These are phyloP conservation scores for Caenorhabditis doughertyi DNA, from an alignment of 2,888 invertebrate genomes.

Conservation along the genomic window DNA sequence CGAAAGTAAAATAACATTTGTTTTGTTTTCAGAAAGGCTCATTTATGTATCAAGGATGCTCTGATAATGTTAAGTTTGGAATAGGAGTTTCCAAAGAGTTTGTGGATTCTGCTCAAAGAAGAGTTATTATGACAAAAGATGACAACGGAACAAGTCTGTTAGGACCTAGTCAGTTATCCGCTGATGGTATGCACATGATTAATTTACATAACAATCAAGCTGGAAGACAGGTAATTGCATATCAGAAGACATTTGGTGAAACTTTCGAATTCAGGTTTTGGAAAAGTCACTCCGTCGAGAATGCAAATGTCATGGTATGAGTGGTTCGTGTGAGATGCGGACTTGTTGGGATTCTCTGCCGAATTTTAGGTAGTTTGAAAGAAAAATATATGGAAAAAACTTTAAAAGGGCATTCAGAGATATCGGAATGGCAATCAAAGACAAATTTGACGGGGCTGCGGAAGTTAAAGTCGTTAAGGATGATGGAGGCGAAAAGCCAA, in stretches of 20 bases:
- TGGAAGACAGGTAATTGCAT: conserved; percentile 66
- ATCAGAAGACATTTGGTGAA: background rate
- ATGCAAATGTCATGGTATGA: conserved; percentile 82
- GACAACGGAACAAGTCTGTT: conserved; percentile 51
- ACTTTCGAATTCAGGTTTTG: conserved; percentile 82
- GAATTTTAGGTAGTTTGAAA: conserved; percentile 68
- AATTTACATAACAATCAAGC: conserved; percentile 77
- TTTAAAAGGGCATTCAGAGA: conserved; percentile 79
- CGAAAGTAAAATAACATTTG: background rate
- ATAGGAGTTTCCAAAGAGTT: conserved; percentile 80
- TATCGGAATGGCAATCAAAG: conserved; percentile 84
- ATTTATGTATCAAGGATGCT: conserved; percentile 83
- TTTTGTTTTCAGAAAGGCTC: conserved; percentile 40
- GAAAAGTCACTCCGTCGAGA: conserved; percentile 83
- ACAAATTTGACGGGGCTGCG: conserved; percentile 85
- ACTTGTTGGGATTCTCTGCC: conserved; percentile 88
- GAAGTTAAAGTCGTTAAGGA: conserved; percentile 82
- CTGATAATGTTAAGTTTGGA: conserved; percentile 83
- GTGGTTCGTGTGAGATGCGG: conserved; percentile 80
- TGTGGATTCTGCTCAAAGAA: conserved; percentile 82
- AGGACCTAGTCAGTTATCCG: conserved; percentile 82
- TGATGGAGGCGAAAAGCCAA: conserved; percentile 68
- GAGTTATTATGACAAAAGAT: conserved; percentile 1
- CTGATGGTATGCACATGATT: conserved; percentile 56
- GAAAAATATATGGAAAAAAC: background rate